Base-by-base conservation (phyloP, 2,888 invertebrate genomes). In the Pilophorus perplexus region DNA sequence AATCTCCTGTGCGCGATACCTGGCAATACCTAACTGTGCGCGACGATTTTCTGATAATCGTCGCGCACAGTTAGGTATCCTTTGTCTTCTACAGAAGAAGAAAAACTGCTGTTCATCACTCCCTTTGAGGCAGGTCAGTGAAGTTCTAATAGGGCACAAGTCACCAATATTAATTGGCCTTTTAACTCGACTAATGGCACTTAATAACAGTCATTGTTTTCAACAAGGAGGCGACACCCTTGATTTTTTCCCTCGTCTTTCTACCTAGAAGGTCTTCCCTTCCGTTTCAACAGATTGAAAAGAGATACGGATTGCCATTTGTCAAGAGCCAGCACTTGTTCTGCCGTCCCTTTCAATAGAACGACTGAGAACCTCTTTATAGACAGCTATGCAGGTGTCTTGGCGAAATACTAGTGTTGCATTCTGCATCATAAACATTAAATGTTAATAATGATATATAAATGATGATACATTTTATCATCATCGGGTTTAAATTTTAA, bases 141-240 rank as follows among this genome's bases (percentile, higher is more conserved):
- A n/a, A 12, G 8, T 25, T 18, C 54, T 18, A 25, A 42, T 14
- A 16, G 28, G 28, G 27, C 52, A 28, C 38, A 50, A 64, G 64
- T 65, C 64, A 52, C 64, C 18, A 22, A 65, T 65, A 65, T 65
- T 65, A 65, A 65, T 65, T 65, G 64, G 40, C 64, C 64, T 65
- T 65, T 65, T 54, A 65, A 65, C 64, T 42, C 54, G 10, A 23
- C 64, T 65, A 65, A 65, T 65, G 54, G 64, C 64, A 37, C 54
- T 54, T 65, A 65, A 65, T 65, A 65, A 54, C 25, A 54, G 64
- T 65, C 64, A 65, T 65, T 65, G 64, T 65, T 65, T 52, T 54
- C 42, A 42, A 65, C 64, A 33, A 40, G 22, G 27, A 22, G 64
- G 44, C 52, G 42, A 40, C 52, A 38, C 54, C 54, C 52, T 18